Base-by-base conservation (phyloP, 1,140 invertebrate genomes). In the Sycobia sp. region DNA sequence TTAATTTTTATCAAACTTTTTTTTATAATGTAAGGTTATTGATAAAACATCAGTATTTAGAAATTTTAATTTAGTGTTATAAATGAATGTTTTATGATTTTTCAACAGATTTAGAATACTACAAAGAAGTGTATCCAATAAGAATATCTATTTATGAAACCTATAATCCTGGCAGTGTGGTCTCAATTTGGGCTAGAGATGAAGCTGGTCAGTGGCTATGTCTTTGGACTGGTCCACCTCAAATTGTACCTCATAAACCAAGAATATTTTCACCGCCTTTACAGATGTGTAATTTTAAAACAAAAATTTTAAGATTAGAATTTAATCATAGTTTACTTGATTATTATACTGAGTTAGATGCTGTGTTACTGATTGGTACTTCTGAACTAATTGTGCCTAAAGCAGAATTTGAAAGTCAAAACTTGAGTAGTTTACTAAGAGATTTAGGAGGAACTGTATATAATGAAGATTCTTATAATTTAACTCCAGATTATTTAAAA, bases 321-420 rank as follows among this genome's bases (percentile, higher is more conserved):
- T 92, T 97, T 69, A 91, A 93, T 79, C 91, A 93, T 71, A 86
- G 83, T 39, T 78, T 86, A 54, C 82, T 94, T 18, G 86, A 92
- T 41, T 95, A 95, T 76, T 95, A 95, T 69, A 93, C 91, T n/a
- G 91, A 94, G 72, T 78, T 96, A 16, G 94, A 97, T 83, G 92
- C 91, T 55, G 87, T 96, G 11, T 78, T 90, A 65, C 79, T 96
- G 23, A 86, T 86, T 73, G 93, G 88, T 22, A 84, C 79, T 4
- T 71, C 73, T 2, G 73, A 81, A 68, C 56, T 81, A 18, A 70
- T 81, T 14, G 54, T 81, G 50, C 79, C 79, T 20, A 74, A 70
- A 39, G 50, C 73, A 61, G 67, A 67, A 27, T 73, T 73, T 5
- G 62, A 74, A 34, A 71, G 75, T 55, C 57, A 64, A 51, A 78